These are phyloP conservation scores for Lemur catta DNA, from an alignment of 2,797 vertebrate genomes.

Conservation along the genomic window DNA sequence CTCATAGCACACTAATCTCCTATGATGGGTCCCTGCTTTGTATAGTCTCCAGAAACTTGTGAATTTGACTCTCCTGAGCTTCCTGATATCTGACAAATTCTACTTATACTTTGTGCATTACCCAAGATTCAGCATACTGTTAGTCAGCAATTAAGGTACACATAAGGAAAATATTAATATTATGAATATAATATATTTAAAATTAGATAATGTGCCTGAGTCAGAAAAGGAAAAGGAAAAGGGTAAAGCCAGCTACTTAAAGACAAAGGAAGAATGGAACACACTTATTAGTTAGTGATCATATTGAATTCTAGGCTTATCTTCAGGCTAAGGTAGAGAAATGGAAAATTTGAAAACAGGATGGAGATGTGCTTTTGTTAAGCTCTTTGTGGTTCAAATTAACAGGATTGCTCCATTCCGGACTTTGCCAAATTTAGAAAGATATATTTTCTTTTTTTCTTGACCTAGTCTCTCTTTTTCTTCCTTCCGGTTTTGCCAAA, in stretches of 20 bases:
- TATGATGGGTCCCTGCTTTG: not conserved
- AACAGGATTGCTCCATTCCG: not conserved
- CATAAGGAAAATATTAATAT: not conserved
- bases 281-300: not conserved
- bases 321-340: not conserved
- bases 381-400: not conserved
- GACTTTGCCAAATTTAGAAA: not conserved
- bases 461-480: constrained; percentile 79
- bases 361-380: not conserved
- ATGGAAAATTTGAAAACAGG: not conserved
- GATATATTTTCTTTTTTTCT: constrained; percentile 78
- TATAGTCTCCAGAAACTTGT: not conserved
- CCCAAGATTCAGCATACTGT: not conserved
- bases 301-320: not conserved
- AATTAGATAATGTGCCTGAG: not conserved
- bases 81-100: not conserved
- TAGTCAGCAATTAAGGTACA: not conserved
- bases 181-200: not conserved
- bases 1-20: not conserved
- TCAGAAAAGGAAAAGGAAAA: not conserved
- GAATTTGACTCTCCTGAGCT: not conserved
- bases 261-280: not conserved
- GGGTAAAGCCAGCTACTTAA: not conserved
- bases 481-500: constrained; percentile 64
- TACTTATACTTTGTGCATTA: not conserved